A percentile compares a stretch with the other conserved stretches of the same genome.
Conservation (phyloP, 2,888 invertebrate species). For the Metacarcinus magister region DNA sequence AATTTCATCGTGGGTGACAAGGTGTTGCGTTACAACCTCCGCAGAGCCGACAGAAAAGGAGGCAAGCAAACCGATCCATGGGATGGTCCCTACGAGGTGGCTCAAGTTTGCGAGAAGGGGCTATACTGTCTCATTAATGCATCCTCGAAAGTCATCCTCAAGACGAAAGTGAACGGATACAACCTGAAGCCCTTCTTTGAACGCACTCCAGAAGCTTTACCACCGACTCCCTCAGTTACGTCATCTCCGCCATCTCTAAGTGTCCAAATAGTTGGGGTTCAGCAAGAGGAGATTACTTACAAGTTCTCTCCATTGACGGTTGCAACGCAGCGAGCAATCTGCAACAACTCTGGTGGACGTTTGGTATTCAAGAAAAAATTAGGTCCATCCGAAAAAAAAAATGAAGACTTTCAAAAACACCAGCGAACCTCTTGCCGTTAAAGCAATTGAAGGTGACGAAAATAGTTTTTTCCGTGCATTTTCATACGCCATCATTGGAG, state of each 20-base stretch:
- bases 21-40: too few species aligned
- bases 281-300: too few species aligned
- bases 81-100: slow-evolving; percentile 54
- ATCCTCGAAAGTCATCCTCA: slow-evolving; percentile 61
- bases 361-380: neutral
- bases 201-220: slow-evolving; percentile 39
- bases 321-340: slow-evolving; percentile 26
- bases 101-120: too few species aligned
- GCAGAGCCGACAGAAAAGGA: too few species aligned
- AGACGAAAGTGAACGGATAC: too few species aligned
- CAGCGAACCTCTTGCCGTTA: slow-evolving; percentile 3
- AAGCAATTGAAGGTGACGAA: slow-evolving; percentile 46
- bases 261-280: too few species aligned
- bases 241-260: neutral
- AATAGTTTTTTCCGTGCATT: neutral
- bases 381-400: slow-evolving; percentile 16
- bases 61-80: neutral
- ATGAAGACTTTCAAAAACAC: slow-evolving; percentile 6
- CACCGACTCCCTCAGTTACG: slow-evolving; percentile 18
- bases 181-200: slow-evolving; percentile 63
- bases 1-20: too few species aligned
- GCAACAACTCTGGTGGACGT: slow-evolving; percentile 38
- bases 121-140: slow-evolving; percentile 61
- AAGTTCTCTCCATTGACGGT: slow-evolving; percentile 59
- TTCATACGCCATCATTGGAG: neutral